Percentiles rank a stretch among this genome's conserved stretches.
phyloP scores from a whole-genome alignment of 2,888 invertebrate genomes.

The Cyclophora punctaria region DNA sequence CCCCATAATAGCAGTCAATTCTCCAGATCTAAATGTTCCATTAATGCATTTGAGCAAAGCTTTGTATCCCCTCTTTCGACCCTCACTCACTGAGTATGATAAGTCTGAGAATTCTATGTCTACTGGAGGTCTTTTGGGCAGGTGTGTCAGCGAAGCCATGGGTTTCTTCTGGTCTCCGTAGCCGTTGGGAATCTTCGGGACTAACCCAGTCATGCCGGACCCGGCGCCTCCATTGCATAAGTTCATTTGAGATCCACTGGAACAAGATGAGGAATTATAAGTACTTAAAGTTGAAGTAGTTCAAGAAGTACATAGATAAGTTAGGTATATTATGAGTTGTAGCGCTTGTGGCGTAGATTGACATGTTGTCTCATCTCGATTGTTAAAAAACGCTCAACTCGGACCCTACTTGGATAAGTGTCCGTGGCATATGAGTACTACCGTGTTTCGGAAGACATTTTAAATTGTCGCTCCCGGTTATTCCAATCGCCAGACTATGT shows the following conservation, averaged over 20 bases:
- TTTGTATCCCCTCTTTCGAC: slow-evolving; percentile 86
- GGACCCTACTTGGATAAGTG: no score
- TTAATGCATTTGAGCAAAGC: slow-evolving; percentile 91
- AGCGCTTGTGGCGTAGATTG: no score
- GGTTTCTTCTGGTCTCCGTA: slow-evolving; percentile 83
- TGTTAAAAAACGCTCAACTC: no score
- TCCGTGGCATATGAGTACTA: no score
- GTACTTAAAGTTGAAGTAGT: no score
- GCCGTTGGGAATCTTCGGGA: slow-evolving; percentile 83
- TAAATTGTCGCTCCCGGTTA: no score
- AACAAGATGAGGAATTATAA: slow-evolving; percentile 29
- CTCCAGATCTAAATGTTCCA: slow-evolving; percentile 92
- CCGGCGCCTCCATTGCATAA: slow-evolving; percentile 80
- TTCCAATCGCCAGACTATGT: no score
- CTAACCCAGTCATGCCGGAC: slow-evolving; percentile 68
- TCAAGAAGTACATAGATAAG: no score
- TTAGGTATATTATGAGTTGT: no score
- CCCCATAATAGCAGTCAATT: slow-evolving; percentile 96
- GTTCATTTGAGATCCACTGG: slow-evolving; percentile 82
- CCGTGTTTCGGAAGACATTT: no score
- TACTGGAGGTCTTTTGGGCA: slow-evolving; percentile 90
- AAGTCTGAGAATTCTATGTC: slow-evolving; percentile 92
- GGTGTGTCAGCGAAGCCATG: slow-evolving; percentile 84
- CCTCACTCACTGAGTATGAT: slow-evolving; percentile 91
- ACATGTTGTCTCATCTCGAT: no score